Base-by-base conservation (phyloP, 2,113 vertebrate genomes). In the Chionomys nivalis region DNA sequence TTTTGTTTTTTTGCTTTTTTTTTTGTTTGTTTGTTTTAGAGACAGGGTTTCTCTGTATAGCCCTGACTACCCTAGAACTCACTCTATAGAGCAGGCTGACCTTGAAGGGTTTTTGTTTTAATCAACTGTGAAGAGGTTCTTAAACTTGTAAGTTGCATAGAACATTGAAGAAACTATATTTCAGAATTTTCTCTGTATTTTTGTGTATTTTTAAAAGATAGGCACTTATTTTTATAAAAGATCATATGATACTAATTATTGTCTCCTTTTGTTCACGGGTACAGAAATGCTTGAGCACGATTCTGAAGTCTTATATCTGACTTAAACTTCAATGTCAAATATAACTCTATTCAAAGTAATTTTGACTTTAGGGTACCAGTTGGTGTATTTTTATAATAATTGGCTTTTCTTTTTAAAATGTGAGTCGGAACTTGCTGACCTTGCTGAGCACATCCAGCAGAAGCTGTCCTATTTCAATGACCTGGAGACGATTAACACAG, bases 401-500 rank as follows among this genome's bases (percentile, higher is more conserved):
- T 92, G 31, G 91, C 78, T 97, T 97, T 96, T 12, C 96, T 97
- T 92, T 96, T 93, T 92, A 96, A 97, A 95, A 97, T 83, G 47
- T 94, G 99, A 97, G 99, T 99, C 99, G 1, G 99, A 99, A 94
- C 99, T 99, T 76, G 99, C 99, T 97, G 99, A 99, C 94, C 97
- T 99, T 97, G 99, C 99, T 86, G 99, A 99, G 98, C 99, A 98
- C 98, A 99, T 99, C 97, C 99, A 99, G 97, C 99, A 99, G 97
- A 99, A 99, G 96, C 99, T 99, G 82, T 99, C 99, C 3, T 99
- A 99, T 97, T 99, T 99, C 98, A 99, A 99, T 88, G 99, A 99
- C 96, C 97, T 99, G 96, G 99, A 99, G 98, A 99, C 99, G 97
- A 99, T 99, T 97, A 99, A 99, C 97, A 99, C 99, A 97, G 99